Base-by-base conservation (phyloP, 2,113 vertebrate genomes). In the Gallinago jamesoni region DNA sequence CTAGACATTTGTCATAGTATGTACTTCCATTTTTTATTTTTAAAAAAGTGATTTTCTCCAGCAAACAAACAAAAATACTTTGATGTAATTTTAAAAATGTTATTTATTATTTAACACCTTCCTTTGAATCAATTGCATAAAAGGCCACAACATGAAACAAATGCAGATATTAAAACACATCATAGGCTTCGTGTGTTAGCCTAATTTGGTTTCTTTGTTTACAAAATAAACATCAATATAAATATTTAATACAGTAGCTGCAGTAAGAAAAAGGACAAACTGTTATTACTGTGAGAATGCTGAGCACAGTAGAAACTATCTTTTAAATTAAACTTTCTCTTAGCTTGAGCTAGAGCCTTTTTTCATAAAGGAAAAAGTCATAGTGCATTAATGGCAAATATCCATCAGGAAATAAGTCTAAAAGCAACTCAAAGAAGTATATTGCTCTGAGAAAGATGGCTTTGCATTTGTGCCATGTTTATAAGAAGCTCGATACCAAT, bases 191-290 rank as follows among this genome's bases (percentile, higher is more conserved):
- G 3, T 91, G 91, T 97, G 96, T 96, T 97, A 88, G 90, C 41
- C 64, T 97, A 97, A 98, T 97, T 98, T 15, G 35, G 93, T 95
- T 97, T 96, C 70, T 97, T 97, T 96, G 97, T 97, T 98, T 98
- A 96, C 93, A 97, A 97, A 97, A 97, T 97, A 97, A 97, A 97
- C 96, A 97, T 96, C 50, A 84, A 59, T 53, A 96, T 98, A 94
- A 98, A 98, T 98, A 97, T 97, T 98, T 98, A 98, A 98, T 92
- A 64, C 22, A 47, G 66, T 87, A 93, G 52, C 88, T 97, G 56
- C 87, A 94, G 91, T 73, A 93, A 97, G 95, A 77, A 96, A 98
- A 98, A 96, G 95, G 95, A 95, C 93, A 97, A 91, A 94, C 88
- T 94, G 87, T 97, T 97, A 95, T 89, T 93, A 84, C 74, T 87